These are phyloP conservation scores for Fissipunctia ypsillon DNA, from an alignment of 2,888 invertebrate genomes.

Conservation along the genomic window DNA sequence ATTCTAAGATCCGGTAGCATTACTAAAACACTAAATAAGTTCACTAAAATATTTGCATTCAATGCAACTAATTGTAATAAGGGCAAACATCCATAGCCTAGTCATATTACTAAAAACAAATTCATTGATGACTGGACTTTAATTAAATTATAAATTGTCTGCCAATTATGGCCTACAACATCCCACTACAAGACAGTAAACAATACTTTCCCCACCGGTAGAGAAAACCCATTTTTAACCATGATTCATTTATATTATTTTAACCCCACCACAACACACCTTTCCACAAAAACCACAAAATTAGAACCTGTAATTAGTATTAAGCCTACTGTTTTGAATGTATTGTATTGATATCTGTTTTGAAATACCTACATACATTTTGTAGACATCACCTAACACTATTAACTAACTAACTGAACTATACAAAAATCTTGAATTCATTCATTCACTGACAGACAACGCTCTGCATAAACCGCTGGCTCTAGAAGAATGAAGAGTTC, in stretches of 20 bases:
- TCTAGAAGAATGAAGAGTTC: background rate
- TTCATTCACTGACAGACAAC: background rate
- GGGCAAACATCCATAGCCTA: background rate
- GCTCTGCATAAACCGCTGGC: background rate
- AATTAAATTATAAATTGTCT: background rate
- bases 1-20: no score
- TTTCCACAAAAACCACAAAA: background rate
- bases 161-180: background rate
- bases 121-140: background rate
- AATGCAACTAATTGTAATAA: background rate
- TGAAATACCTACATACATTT: background rate
- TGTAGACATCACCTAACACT: constrained; percentile 12
- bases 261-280: background rate
- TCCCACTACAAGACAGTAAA: background rate
- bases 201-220: background rate
- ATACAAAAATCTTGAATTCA: background rate
- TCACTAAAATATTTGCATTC: background rate
- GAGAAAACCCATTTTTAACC: background rate
- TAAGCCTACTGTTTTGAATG: background rate
- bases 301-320: background rate
- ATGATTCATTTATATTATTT: no score
- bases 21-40: background rate
- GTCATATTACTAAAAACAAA: background rate
- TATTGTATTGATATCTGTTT: no score
- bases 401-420: background rate